These are phyloP conservation scores for Drosophila ananassae DNA, from an alignment of 1,140 invertebrate genomes.

Conservation along the genomic window DNA sequence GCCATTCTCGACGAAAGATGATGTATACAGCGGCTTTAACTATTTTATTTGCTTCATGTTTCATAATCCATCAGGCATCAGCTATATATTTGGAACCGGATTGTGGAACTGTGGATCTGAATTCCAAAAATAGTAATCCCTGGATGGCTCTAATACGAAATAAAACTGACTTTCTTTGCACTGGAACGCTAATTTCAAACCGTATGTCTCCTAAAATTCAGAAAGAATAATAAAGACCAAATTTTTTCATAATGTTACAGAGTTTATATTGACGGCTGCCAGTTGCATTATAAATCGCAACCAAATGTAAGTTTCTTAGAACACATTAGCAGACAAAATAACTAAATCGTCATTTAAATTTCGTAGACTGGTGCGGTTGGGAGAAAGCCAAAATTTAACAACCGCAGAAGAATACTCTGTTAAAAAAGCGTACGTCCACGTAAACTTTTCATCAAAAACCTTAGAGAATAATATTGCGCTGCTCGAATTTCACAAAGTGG, in stretches of 20 bases:
- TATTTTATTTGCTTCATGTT: background rate
- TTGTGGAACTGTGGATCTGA: too few relatives aligned
- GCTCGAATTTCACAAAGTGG: background rate
- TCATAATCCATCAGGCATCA: background rate
- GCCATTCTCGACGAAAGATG: too few relatives aligned
- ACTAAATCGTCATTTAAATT: background rate
- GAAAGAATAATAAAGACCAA: background rate
- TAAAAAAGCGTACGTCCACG: background rate
- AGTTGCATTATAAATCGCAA: background rate
- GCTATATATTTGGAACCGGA: too few relatives aligned
- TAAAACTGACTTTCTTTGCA: background rate
- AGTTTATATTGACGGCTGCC: background rate
- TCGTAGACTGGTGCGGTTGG: slow-evolving; percentile 2
- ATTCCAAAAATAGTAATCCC: background rate
- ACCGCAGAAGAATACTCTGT: background rate
- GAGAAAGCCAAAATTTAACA: background rate
- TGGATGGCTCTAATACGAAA: background rate
- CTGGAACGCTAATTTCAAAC: background rate
- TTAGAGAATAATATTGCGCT: slow-evolving; percentile 2
- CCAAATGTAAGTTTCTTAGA: background rate
- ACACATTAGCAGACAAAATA: too few relatives aligned
- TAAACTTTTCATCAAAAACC: background rate
- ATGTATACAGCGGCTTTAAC: too few relatives aligned
- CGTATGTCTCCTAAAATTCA: background rate
- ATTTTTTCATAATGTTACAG: background rate